These are phyloP conservation scores for Solea solea DNA, from an alignment of 2,113 vertebrate species.

Conservation along the genomic window DNA sequence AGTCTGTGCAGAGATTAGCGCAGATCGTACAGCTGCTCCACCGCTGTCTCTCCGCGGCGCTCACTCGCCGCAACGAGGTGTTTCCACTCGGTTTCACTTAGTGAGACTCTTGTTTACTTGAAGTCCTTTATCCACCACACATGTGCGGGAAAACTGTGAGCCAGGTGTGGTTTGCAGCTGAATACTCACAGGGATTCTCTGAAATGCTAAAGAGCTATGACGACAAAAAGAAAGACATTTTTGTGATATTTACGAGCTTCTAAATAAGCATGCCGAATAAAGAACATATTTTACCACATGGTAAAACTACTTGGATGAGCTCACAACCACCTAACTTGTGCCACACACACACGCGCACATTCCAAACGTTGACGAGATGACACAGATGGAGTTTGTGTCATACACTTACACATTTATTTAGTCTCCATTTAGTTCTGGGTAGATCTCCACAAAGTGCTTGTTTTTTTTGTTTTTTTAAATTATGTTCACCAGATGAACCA, in stretches of 20 bases:
- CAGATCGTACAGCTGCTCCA: slow-evolving; percentile 15
- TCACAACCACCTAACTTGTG: slow-evolving; percentile 12
- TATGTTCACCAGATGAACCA: slow-evolving; percentile 40
- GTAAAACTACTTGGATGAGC: slow-evolving; percentile 5
- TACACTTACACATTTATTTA: neutral
- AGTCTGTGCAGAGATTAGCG: slow-evolving; percentile 35
- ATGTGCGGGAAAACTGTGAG: slow-evolving; percentile 35
- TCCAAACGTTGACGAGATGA: neutral
- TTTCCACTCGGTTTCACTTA: slow-evolving; percentile 51
- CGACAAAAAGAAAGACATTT: slow-evolving; percentile 23
- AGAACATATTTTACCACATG: slow-evolving; percentile 1
- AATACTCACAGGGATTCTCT: slow-evolving; percentile 33
- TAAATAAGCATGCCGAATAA: neutral
- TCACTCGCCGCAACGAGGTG: slow-evolving; percentile 19
- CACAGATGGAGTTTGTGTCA: slow-evolving; percentile 11
- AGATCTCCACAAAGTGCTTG: slow-evolving; percentile 10
- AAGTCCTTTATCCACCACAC: slow-evolving; percentile 41
- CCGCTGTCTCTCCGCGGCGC: neutral
- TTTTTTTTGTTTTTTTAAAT: slow-evolving; percentile 18
- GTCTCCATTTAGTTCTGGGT: slow-evolving; percentile 14
- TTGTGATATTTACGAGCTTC: slow-evolving; percentile 17
- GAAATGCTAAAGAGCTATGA: slow-evolving; percentile 35
- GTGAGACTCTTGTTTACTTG: slow-evolving; percentile 37
- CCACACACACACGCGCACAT: slow-evolving; percentile 12
- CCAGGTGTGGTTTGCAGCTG: slow-evolving; percentile 56